phyloP scores from a whole-genome alignment of 2,113 vertebrate genomes.

The Micromys minutus region DNA sequence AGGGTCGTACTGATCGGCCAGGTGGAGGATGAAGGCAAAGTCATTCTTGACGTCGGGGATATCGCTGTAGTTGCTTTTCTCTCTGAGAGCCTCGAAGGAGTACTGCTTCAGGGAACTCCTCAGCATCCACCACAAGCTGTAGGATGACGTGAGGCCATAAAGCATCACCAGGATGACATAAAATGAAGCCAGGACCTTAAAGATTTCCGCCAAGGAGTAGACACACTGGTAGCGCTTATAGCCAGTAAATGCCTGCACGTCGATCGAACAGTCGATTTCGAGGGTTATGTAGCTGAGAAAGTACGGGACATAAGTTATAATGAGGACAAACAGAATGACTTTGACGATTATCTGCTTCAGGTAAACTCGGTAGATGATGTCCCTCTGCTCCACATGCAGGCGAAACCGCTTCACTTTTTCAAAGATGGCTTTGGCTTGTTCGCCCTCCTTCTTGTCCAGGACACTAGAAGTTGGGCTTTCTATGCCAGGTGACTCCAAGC shows the following conservation, averaged over 20 bases:
- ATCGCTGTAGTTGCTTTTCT: constrained; percentile 91
- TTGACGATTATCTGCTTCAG: constrained; percentile 91
- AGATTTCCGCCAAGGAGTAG: constrained; percentile 89
- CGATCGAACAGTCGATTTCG: constrained; percentile 87
- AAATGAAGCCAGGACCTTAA: constrained; percentile 89
- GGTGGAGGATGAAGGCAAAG: constrained; percentile 92
- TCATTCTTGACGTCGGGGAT: constrained; percentile 91
- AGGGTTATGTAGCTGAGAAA: constrained; percentile 88
- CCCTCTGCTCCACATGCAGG: constrained; percentile 89
- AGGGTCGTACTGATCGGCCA: constrained; percentile 91
- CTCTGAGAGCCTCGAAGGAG: constrained; percentile 90
- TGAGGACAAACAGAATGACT: constrained; percentile 87
- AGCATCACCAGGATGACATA: constrained; percentile 88
- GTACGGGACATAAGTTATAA: constrained; percentile 88
- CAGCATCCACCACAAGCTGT: constrained; percentile 91
- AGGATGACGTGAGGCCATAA: constrained; percentile 90
- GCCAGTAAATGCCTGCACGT: constrained; percentile 89
- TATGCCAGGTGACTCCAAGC: constrained; percentile 85
- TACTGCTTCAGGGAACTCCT: constrained; percentile 91
- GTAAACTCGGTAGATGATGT: constrained; percentile 89
- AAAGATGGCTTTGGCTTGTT: constrained; percentile 93
- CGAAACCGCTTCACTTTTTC: constrained; percentile 91
- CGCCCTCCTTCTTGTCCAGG: constrained; percentile 91
- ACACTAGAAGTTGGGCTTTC: constrained; percentile 87
- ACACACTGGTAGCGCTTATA: constrained; percentile 90